These are phyloP conservation scores for Sicus ferrugineus DNA, from an alignment of 2,888 invertebrate species.

Conservation along the genomic window DNA sequence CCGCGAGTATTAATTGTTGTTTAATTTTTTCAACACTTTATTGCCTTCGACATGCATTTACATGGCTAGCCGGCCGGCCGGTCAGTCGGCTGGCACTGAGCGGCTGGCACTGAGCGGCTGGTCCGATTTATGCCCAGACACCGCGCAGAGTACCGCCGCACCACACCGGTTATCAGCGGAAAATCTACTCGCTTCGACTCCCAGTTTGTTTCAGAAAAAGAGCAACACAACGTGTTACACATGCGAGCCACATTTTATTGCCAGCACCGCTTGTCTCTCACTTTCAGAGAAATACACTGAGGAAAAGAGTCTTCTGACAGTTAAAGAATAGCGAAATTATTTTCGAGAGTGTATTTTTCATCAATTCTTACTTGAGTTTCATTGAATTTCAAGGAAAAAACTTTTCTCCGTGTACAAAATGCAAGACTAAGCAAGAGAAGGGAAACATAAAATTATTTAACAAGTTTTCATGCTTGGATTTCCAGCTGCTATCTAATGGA, in stretches of 20 bases:
- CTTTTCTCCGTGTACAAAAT: too few species aligned
- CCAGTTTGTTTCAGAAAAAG: background rate
- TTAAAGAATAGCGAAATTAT: background rate
- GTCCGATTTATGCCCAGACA: constrained; percentile 17
- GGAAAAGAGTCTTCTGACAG: background rate
- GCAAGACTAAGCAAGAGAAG: background rate
- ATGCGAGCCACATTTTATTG: constrained; percentile 11
- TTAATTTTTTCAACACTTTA: constrained; percentile 48
- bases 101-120: too few species aligned
- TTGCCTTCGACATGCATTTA: constrained; percentile 32
- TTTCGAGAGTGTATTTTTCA: too few species aligned
- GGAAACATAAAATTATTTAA: constrained; percentile 13
- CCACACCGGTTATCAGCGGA: background rate
- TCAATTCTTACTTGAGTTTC: too few species aligned
- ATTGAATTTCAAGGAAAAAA: too few species aligned
- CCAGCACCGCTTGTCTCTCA: background rate
- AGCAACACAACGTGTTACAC: constrained; percentile 1
- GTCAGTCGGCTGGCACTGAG: too few species aligned
- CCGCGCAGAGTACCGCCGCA: background rate
- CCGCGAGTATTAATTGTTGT: constrained; percentile 44
- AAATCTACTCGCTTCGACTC: constrained; percentile 8
- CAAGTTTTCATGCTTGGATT: constrained; percentile 18
- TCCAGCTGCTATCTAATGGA: constrained; percentile 23
- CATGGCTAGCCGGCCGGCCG: background rate
- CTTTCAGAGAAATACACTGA: constrained; percentile 1